Conservation (phyloP, 2,888 invertebrate species). For the Anarsia innoxiella region DNA sequence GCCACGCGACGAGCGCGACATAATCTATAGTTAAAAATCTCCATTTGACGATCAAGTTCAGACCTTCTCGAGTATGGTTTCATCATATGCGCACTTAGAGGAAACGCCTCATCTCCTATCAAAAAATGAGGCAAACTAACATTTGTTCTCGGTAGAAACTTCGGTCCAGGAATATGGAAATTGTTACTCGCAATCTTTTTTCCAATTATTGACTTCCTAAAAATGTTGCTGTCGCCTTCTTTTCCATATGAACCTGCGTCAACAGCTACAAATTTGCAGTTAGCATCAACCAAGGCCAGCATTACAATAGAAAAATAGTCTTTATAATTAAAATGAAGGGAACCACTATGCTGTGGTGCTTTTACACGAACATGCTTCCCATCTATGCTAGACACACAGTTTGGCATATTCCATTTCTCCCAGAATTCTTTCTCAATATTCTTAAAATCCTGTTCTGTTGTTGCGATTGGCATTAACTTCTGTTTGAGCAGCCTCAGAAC, state of each 20-base stretch:
- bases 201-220: conserved; percentile 9
- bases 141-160: conserved; percentile 9
- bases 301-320: conserved; percentile 14
- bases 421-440: conserved; percentile 7
- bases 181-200: conserved; percentile 6
- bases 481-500: conserved; percentile 5
- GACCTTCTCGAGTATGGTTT: too few relatives aligned
- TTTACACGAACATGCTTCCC: conserved; percentile 5
- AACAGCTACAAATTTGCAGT: conserved; percentile 15
- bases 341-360: conserved; percentile 9
- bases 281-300: conserved; percentile 13
- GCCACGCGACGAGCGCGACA: conserved; percentile 7
- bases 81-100: too few relatives aligned
- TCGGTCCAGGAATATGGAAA: conserved; percentile 10
- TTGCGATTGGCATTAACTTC: conserved; percentile 6
- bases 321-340: conserved; percentile 14
- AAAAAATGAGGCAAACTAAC: conserved; percentile 9
- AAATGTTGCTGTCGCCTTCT: conserved; percentile 15
- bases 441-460: conserved; percentile 4
- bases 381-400: conserved; percentile 3
- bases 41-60: conserved; percentile 7
- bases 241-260: conserved; percentile 15
- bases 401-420: conserved; percentile 8
- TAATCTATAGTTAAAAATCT: conserved; percentile 12
- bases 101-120: too few relatives aligned